These are phyloP conservation scores for Numida meleagris DNA, from an alignment of 2,113 vertebrate genomes.

Conservation along the genomic window DNA sequence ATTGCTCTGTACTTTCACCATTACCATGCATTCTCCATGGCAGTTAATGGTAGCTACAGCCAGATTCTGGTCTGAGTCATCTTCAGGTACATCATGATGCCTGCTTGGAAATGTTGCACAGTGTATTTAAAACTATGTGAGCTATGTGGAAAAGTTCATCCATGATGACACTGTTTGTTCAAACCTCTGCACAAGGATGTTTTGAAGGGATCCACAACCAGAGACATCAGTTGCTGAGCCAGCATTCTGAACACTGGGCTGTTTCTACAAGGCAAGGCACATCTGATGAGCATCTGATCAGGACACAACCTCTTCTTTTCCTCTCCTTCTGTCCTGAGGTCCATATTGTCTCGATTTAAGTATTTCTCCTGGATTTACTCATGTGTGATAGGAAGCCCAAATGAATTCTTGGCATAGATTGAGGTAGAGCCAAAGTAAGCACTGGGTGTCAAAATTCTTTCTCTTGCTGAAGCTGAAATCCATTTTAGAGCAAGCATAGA, in stretches of 20 bases:
- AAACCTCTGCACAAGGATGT: neutral
- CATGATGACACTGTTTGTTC: neutral
- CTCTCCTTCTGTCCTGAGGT: constrained; percentile 84
- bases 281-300: constrained; percentile 83
- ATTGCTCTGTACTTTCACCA: neutral
- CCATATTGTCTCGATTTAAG: constrained; percentile 79
- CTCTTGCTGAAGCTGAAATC: neutral
- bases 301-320: constrained; percentile 84
- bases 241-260: neutral
- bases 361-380: constrained; percentile 86
- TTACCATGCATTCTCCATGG: neutral
- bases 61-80: neutral
- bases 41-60: neutral
- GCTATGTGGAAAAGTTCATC: neutral
- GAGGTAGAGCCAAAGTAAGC: neutral
- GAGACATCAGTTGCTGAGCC: neutral
- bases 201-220: neutral
- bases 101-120: neutral
- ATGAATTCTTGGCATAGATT: constrained; percentile 56
- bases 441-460: neutral
- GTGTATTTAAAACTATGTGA: constrained; percentile 29
- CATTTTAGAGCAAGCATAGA: neutral
- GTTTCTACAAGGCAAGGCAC: neutral
- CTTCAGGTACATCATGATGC: neutral
- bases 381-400: constrained; percentile 82